phyloP scores from a whole-genome alignment of 2,888 invertebrate genomes.

The Meloe dianella region DNA sequence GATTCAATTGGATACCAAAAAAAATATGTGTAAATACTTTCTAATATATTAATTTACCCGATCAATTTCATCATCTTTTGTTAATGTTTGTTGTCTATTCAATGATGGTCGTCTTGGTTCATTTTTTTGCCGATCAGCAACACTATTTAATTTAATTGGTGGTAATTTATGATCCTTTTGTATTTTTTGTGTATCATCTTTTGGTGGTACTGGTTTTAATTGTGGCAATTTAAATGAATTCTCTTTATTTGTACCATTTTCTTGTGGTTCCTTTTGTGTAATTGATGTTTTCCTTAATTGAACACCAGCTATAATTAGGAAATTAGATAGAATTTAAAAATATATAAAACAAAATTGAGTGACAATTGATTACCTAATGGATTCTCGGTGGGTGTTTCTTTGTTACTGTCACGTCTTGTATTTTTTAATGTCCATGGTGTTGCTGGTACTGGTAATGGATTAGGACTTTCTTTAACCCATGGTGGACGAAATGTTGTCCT shows the following conservation, averaged over 20 bases:
- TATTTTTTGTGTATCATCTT: constrained; percentile 49
- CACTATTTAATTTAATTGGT: constrained; percentile 56
- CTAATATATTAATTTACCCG: constrained; percentile 39
- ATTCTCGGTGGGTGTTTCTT: constrained; percentile 35
- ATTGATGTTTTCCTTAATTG: constrained; percentile 49
- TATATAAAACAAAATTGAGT: constrained; percentile 23
- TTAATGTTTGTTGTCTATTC: constrained; percentile 30
- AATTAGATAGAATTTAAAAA: constrained; percentile 41
- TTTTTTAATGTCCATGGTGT: constrained; percentile 70
- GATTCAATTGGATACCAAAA: too few species aligned
- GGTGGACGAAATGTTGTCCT: constrained; percentile 76
- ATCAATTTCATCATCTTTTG: constrained; percentile 46
- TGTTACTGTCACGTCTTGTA: constrained; percentile 48
- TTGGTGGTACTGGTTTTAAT: constrained; percentile 54
- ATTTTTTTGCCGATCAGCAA: constrained; percentile 52
- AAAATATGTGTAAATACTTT: too few species aligned
- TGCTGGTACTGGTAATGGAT: constrained; percentile 63
- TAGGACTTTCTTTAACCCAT: constrained; percentile 74
- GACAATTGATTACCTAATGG: constrained; percentile 39
- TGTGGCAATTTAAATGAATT: constrained; percentile 54
- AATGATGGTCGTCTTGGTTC: constrained; percentile 43
- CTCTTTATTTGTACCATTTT: constrained; percentile 54
- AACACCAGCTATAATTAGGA: constrained; percentile 41
- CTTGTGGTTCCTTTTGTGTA: constrained; percentile 49
- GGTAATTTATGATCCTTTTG: constrained; percentile 53